Evolutionary conservation across 2,113 vertebrate genomes (phyloP).

Genomic region (Tapirus terrestris): DNA sequence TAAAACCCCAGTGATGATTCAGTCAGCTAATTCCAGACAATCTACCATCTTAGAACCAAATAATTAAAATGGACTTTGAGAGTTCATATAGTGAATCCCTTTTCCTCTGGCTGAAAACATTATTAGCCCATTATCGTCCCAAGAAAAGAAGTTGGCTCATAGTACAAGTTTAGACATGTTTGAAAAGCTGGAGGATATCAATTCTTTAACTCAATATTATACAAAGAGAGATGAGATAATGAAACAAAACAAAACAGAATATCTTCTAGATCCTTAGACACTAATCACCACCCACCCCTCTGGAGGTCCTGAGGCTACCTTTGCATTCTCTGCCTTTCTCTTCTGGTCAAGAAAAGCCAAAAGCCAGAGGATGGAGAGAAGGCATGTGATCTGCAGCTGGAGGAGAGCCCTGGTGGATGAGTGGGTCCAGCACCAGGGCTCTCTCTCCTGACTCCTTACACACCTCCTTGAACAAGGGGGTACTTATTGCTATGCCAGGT

Average conservation of each 20-base stretch:
- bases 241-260: background rate
- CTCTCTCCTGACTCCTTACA: background rate
- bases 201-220: background rate
- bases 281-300: too few relatives aligned
- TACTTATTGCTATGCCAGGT: background rate
- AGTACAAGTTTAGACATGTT: background rate
- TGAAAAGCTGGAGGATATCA: background rate
- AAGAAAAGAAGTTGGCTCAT: background rate
- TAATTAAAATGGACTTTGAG: constrained; percentile 2
- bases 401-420: background rate
- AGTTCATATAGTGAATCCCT: background rate
- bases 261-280: background rate
- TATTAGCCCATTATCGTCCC: background rate
- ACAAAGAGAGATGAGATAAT: background rate
- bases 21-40: background rate
- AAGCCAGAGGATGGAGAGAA: background rate
- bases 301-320: background rate
- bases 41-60: background rate
- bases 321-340: background rate
- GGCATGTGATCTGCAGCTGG: fast-evolving
- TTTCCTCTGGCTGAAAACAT: background rate
- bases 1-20: background rate
- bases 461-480: background rate
- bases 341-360: background rate
- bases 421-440: background rate